Base-by-base conservation (phyloP, 2,113 vertebrate genomes). In the Rhegmatorhina hoffmannsi region DNA sequence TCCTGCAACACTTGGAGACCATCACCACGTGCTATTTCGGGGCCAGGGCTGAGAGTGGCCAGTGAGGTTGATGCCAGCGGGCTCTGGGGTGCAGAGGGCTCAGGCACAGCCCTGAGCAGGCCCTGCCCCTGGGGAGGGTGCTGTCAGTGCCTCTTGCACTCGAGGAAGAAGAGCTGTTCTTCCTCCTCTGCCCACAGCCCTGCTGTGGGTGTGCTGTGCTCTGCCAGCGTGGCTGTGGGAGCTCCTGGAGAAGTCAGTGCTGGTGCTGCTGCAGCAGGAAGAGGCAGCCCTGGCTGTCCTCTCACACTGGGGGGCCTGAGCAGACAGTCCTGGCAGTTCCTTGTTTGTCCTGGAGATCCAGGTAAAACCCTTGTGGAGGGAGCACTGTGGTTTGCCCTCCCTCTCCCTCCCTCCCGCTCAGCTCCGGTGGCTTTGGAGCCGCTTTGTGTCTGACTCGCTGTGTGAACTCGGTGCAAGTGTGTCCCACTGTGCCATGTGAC, bases 381-480 rank as follows among this genome's bases (percentile, higher is more conserved):
- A 79, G 67, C 56, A 3, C 70, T 46, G 10, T 1, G 3, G 25
- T 24, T 76, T 72, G 25, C 3, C 56, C 33, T 44, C 44, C 46
- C 74, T 75, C 16, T 49, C 40, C 34, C 17, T 4, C 4, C 40
- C 19, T 43, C 43, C 67, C 18, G 0, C 52, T 11, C 0, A 9
- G 63, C 50, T 90, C 50, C 3, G 2, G 36, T 28, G 44, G 15
- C 8, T 89, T 36, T 33, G 69, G 76, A 89, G 83, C 49, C 50
- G 1, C 40, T 91, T 47, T 3, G 1, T 40, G 64, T 44, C 12
- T 33, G 47, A 6, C 38, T 28, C 31, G 87, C 87, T 85, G 64
- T 29, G 60, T 68, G 28, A 75, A 44, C 84, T 47, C 68, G 2
- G 67, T 23, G 33, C 26, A 17, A 38, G 58, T 4, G 58, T 53